Base-by-base conservation (phyloP, 2,888 invertebrate species). In the Fragum sueziense region DNA sequence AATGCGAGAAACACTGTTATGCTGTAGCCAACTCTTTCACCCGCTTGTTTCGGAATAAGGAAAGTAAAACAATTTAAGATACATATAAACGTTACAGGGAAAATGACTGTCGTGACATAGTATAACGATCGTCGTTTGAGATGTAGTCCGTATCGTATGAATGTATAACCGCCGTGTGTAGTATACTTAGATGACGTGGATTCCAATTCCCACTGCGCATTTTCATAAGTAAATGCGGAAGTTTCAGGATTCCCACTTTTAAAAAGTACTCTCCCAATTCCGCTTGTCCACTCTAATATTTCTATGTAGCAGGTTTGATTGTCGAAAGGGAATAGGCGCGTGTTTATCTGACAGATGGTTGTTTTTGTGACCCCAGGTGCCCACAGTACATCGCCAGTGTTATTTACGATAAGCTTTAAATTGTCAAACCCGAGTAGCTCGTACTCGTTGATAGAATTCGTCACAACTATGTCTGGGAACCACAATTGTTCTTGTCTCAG, bases 61-160 rank as follows among this genome's bases (percentile, higher is more conserved):
- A 65, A 65, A 22, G 41, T 41, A 27, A 65, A 65, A 22, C 65
- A 65, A 34, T 65, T 65, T 20, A 65, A 41, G 1, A 65, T 20
- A n/a, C 31, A 62, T n/a, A 62, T 33, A 14, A 62, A 22, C 14
- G 3, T 20, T 0, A 62, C 37, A 1, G 62, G 62, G 22, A 62
- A 9, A 9, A 65, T 41, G 11, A 65, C n/a, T 14, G 47, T 47
- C n/a, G 17, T 47, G 3, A 47, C n/a, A 14, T 47, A 47, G 47
- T 47, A 47, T 20, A 47, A 2, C 17, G 17, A 14, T 47, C 47
- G 47, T 20, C 47, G 47, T n/a, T 47, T 47, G 4, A 47, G 47
- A 2, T 47, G 14, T 14, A 47, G n/a, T 9, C 20, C n/a, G 17
- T 47, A 47, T 2, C 47, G 47, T 47, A 47, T 47, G 17, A 47